Evolutionary conservation across 2,113 vertebrate species (phyloP).

Genomic region (Camelus bactrianus): DNA sequence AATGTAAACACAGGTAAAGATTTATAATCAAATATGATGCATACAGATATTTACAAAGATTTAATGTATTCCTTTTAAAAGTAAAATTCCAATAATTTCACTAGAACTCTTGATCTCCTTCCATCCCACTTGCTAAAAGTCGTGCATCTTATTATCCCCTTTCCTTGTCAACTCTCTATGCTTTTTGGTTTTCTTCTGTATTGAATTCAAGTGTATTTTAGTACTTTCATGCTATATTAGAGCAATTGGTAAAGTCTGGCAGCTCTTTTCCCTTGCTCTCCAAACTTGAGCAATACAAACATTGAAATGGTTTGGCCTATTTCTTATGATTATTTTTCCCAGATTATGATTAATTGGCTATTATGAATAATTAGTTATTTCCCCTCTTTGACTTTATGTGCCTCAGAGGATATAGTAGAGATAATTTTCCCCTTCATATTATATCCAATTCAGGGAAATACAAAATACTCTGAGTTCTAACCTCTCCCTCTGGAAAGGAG

Average conservation of each 20-base stretch:
- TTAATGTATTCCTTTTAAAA: constrained; percentile 75
- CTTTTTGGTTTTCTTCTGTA: neutral
- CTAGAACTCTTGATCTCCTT: neutral
- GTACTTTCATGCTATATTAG: neutral
- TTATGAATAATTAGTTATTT: neutral
- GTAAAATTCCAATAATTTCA: constrained; percentile 45
- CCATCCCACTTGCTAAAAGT: neutral
- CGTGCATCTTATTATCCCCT: neutral
- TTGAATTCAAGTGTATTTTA: neutral
- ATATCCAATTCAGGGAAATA: neutral
- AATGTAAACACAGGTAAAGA: constrained; percentile 72
- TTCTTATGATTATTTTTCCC: neutral
- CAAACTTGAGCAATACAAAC: neutral
- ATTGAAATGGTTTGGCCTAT: neutral
- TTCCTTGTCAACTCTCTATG: neutral
- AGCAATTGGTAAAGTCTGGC: neutral
- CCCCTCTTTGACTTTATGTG: neutral
- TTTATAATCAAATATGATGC: constrained; percentile 60
- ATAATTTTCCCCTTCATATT: neutral
- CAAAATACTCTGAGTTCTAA: neutral
- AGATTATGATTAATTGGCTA: neutral
- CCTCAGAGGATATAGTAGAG: neutral
- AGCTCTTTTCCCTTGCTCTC: neutral
- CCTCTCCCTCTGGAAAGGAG: neutral
- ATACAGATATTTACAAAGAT: constrained; percentile 73